These are phyloP conservation scores for Limnephilus marmoratus DNA, from an alignment of 2,888 invertebrate genomes.

Conservation along the genomic window DNA sequence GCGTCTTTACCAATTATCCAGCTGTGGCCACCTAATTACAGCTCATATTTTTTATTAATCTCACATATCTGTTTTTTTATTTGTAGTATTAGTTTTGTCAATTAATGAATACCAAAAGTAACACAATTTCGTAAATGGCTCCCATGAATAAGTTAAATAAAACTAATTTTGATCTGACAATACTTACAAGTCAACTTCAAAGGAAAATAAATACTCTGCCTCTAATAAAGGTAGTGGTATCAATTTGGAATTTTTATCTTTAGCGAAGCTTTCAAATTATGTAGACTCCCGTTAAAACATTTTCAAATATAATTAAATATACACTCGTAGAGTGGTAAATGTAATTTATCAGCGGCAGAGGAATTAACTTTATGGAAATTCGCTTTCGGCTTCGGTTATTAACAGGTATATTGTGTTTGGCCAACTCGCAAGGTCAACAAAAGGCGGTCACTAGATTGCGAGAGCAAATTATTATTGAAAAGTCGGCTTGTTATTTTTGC, in stretches of 20 bases:
- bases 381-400: neutral
- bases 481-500: neutral
- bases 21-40: too few relatives aligned
- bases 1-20: too few relatives aligned
- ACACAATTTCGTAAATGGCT: too few relatives aligned
- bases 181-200: neutral
- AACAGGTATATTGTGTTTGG: neutral
- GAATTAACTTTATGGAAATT: neutral
- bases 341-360: neutral
- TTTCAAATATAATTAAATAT: neutral
- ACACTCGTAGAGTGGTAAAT: neutral
- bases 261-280: neutral
- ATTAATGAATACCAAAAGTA: too few relatives aligned
- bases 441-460: neutral
- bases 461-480: neutral
- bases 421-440: neutral
- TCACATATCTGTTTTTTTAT: too few relatives aligned
- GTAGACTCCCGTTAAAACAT: neutral
- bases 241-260: neutral
- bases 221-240: neutral
- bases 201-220: neutral
- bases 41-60: too few relatives aligned
- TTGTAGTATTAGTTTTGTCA: too few relatives aligned
- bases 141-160: too few relatives aligned
- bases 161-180: neutral